These are phyloP conservation scores for Oncorhynchus clarkii DNA, from an alignment of 2,113 vertebrate genomes.

Conservation along the genomic window DNA sequence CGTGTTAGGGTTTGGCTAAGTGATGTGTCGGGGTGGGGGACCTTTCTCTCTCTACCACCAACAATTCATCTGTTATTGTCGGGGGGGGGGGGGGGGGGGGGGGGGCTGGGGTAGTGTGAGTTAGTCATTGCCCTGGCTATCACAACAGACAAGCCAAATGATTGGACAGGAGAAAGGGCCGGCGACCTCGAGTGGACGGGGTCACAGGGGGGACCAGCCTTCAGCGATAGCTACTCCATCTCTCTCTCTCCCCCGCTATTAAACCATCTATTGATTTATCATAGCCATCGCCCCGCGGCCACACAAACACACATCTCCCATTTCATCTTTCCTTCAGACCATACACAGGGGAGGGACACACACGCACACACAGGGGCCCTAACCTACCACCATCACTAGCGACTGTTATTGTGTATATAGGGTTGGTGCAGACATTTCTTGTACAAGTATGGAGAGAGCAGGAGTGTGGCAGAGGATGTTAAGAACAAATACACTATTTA, in stretches of 20 bases:
- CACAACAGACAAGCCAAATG: constrained; percentile 40
- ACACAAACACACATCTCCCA: constrained; percentile 29
- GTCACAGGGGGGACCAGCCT: constrained; percentile 22
- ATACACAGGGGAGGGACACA: not conserved
- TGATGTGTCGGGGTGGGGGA: too few species aligned
- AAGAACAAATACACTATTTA: too few species aligned
- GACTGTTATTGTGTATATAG: too few species aligned
- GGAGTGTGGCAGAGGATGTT: too few species aligned
- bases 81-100: too few species aligned
- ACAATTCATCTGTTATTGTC: too few species aligned
- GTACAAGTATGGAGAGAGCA: too few species aligned
- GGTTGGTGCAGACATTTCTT: too few species aligned
- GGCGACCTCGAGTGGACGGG: constrained; percentile 25
- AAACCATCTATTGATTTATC: constrained; percentile 44
- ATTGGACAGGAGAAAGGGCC: constrained; percentile 37
- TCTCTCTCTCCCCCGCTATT: constrained; percentile 14
- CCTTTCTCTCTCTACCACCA: too few species aligned
- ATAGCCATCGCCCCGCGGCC: not conserved
- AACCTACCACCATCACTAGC: too few species aligned
- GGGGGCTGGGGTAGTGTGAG: not conserved
- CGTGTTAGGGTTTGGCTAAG: too few species aligned
- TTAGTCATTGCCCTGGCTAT: constrained; percentile 43
- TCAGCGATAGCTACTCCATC: not conserved
- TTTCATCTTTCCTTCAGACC: not conserved
- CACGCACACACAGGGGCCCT: too few species aligned